phyloP scores from a whole-genome alignment of 2,113 vertebrate species.

The Fregata magnificens region DNA sequence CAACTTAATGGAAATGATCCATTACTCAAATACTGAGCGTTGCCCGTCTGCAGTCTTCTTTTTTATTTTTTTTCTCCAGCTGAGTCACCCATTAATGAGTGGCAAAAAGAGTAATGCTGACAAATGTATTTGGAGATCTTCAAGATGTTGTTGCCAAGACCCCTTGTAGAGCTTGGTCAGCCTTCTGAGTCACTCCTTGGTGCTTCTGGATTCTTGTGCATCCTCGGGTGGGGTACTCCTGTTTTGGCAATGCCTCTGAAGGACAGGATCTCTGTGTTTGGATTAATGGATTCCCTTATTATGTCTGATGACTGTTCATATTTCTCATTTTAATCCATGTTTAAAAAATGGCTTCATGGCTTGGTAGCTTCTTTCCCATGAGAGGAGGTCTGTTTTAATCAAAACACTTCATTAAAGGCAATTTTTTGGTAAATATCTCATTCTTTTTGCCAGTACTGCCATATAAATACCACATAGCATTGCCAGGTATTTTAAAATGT shows the following conservation, averaged over 20 bases:
- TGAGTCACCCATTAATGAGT: background rate
- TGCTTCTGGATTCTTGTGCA: background rate
- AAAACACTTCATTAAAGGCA: background rate
- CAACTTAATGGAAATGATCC: constrained; percentile 34
- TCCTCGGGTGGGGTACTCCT: background rate
- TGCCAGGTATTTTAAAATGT: background rate
- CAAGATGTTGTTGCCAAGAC: background rate
- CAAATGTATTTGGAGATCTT: background rate
- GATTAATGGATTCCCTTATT: background rate
- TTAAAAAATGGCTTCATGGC: background rate
- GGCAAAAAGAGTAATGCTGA: background rate
- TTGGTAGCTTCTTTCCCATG: background rate
- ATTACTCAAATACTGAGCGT: constrained; percentile 22
- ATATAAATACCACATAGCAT: background rate
- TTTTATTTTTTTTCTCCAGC: background rate
- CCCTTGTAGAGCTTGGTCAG: background rate
- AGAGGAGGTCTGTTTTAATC: background rate
- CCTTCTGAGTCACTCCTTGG: background rate
- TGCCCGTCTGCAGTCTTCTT: background rate
- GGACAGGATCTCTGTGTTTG: background rate
- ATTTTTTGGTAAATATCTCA: background rate
- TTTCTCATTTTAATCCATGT: background rate
- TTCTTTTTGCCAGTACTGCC: background rate
- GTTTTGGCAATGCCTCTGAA: background rate
- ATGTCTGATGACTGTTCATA: background rate